Conservation (phyloP, 2,888 invertebrate species). For the Nowickia ferox region DNA sequence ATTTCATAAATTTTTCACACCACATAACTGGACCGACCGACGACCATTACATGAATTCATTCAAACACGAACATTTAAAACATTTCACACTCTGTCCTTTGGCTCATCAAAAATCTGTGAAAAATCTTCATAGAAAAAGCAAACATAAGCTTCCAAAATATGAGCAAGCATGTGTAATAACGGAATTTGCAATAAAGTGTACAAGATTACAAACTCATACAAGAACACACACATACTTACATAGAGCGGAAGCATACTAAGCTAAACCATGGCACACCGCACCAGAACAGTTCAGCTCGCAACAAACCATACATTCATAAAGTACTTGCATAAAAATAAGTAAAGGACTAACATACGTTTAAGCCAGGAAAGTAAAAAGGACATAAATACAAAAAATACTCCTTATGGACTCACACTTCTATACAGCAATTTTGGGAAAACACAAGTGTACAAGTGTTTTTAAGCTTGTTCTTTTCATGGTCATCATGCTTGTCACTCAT, state of each 20-base stretch:
- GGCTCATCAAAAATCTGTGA: conserved; percentile 61
- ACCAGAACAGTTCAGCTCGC: conserved; percentile 1
- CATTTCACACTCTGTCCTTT: conserved; percentile 54
- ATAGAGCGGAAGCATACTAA: not conserved
- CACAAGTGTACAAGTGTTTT: conserved; percentile 61
- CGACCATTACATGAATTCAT: conserved; percentile 56
- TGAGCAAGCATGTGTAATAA: conserved; percentile 37
- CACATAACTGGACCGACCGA: conserved; percentile 40
- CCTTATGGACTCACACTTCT: conserved; percentile 11
- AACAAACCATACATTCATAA: conserved; percentile 23
- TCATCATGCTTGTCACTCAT: conserved; percentile 75
- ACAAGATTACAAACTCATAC: not conserved
- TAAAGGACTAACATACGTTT: conserved; percentile 43
- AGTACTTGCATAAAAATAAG: conserved; percentile 25
- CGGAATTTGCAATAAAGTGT: conserved; percentile 1
- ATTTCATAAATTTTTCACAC: conserved; percentile 68
- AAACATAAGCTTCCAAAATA: conserved; percentile 61
- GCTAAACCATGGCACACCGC: conserved; percentile 15
- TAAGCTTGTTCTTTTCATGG: conserved; percentile 76
- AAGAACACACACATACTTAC: not conserved
- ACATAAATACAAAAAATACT: conserved; percentile 2
- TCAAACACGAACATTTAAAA: conserved; percentile 51
- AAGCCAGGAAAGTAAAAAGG: conserved; percentile 26
- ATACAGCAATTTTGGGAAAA: conserved; percentile 2
- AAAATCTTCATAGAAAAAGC: conserved; percentile 54